Evolutionary conservation across 2,113 vertebrate genomes (phyloP).

Genomic region (Burhinus bistriatus): DNA sequence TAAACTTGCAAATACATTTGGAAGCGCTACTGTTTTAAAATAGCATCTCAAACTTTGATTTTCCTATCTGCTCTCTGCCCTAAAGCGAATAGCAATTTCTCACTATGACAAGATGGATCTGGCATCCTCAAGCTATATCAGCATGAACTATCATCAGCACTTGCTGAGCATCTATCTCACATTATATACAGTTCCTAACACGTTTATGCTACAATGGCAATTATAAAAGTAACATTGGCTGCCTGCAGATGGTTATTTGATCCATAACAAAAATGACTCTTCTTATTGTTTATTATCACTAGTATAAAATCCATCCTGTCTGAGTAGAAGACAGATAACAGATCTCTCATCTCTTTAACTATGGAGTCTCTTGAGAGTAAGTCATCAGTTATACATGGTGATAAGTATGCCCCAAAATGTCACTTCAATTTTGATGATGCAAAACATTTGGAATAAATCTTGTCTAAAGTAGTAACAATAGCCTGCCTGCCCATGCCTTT

Average conservation of each 20-base stretch:
- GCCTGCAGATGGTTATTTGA: slow-evolving; percentile 19
- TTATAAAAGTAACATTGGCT: neutral
- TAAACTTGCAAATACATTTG: slow-evolving; percentile 7
- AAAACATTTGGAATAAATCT: neutral
- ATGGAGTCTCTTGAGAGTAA: neutral
- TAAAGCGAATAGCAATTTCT: neutral
- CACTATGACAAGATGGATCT: slow-evolving; percentile 18
- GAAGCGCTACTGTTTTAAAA: neutral
- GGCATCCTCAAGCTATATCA: neutral
- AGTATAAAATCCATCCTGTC: slow-evolving; percentile 14
- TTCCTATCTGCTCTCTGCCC: neutral
- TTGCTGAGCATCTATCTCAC: slow-evolving; percentile 45
- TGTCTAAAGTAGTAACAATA: neutral
- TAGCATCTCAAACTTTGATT: neutral
- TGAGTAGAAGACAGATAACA: slow-evolving; percentile 28
- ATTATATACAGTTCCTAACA: neutral
- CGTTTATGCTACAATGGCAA: neutral
- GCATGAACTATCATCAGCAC: slow-evolving; percentile 11
- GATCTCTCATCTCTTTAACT: slow-evolving; percentile 14
- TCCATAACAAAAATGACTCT: slow-evolving; percentile 34
- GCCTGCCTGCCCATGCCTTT: neutral
- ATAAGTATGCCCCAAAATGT: neutral
- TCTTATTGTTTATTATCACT: slow-evolving; percentile 10
- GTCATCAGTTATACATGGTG: neutral
- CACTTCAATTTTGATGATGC: neutral